Conservation (phyloP, 2,797 vertebrate genomes). For the Threskiornis aethiopicus region DNA sequence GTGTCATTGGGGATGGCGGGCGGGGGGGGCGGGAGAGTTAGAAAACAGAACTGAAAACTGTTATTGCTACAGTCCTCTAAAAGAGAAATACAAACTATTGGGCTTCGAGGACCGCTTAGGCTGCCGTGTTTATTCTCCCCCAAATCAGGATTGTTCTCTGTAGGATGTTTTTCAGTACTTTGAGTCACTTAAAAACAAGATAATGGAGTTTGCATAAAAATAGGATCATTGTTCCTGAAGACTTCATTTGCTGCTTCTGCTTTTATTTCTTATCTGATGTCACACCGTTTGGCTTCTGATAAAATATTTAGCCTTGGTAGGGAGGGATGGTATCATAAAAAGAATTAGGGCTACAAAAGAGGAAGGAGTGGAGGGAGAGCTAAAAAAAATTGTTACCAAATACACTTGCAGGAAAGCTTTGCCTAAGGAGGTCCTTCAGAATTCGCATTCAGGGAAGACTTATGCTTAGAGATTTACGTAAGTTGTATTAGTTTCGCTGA, state of each 20-base stretch:
- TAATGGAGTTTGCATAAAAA: neutral
- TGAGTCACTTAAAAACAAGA: neutral
- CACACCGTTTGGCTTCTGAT: neutral
- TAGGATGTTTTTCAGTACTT: neutral
- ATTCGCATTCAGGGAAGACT: neutral
- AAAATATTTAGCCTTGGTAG: neutral
- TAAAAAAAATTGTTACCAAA: neutral
- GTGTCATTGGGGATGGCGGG: neutral
- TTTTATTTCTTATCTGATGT: neutral
- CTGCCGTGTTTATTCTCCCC: neutral
- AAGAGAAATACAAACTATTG: neutral
- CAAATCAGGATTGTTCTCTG: neutral
- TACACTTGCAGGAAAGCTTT: neutral
- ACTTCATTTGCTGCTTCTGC: neutral
- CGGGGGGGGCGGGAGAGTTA: fast-evolving
- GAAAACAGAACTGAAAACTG: neutral
- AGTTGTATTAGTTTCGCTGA: neutral
- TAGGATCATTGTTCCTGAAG: neutral
- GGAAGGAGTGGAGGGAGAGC: neutral
- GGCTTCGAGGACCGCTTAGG: neutral
- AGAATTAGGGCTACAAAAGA: neutral
- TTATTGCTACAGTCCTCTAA: neutral
- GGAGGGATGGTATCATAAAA: neutral
- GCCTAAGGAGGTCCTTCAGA: neutral
- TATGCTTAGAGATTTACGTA: neutral